A percentile compares a stretch with the other conserved stretches of the same genome.
Evolutionary conservation across 35 echinoderm and acorn worm genomes (phyloP).

Genomic region (Strongylocentrotus purpuratus): DNA sequence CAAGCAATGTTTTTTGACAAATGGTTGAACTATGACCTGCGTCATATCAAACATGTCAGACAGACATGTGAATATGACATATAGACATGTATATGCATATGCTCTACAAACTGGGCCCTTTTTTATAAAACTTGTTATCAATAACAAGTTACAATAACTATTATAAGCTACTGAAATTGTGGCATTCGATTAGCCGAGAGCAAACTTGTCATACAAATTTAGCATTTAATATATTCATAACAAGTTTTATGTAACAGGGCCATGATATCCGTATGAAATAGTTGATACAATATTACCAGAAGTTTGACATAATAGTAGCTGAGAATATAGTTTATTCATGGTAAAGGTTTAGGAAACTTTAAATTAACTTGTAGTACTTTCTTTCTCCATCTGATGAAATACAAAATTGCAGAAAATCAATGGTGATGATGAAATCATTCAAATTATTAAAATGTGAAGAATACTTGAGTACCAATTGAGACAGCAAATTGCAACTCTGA

Average conservation of each 20-base stretch:
- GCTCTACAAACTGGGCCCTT: neutral
- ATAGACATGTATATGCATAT: neutral
- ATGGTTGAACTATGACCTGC: neutral
- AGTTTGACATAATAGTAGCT: too few species aligned
- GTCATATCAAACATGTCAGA: neutral
- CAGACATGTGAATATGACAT: neutral
- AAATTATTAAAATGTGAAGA: neutral
- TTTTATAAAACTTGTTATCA: too few species aligned
- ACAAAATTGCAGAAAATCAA: neutral
- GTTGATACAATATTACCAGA: too few species aligned
- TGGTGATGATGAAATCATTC: neutral
- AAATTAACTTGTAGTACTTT: neutral
- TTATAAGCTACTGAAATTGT: too few species aligned
- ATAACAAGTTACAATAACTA: too few species aligned
- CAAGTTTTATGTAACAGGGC: too few species aligned
- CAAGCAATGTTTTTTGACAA: neutral
- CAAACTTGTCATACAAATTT: too few species aligned
- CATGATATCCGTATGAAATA: neutral
- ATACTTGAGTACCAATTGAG: neutral
- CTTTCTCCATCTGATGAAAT: neutral
- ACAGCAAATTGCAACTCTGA: neutral
- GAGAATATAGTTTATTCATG: too few species aligned
- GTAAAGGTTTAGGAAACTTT: neutral
- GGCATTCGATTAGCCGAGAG: too few species aligned
- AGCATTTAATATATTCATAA: too few species aligned